Evolutionary conservation across 2,113 vertebrate genomes (phyloP).

Genomic region (Petrocephalus zakoni): DNA sequence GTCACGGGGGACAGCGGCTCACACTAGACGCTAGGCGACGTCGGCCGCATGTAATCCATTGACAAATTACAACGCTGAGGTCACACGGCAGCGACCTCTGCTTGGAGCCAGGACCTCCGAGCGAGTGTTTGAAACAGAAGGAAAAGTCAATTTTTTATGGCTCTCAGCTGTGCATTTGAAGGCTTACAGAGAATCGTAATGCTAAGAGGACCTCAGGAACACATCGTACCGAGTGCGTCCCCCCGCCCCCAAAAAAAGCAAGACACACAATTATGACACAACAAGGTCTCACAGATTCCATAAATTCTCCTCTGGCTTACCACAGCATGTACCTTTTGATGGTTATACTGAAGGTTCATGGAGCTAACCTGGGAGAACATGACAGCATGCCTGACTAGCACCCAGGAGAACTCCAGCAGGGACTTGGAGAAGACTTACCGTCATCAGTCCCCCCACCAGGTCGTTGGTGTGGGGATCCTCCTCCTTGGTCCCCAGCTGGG

Average conservation of each 20-base stretch:
- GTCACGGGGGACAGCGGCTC: background rate
- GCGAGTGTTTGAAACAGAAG: background rate
- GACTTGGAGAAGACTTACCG: conserved; percentile 59
- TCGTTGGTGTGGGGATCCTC: conserved; percentile 92
- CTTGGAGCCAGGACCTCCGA: background rate
- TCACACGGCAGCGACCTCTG: background rate
- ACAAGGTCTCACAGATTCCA: conserved; percentile 1
- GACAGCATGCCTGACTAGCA: background rate
- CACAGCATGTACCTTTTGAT: background rate
- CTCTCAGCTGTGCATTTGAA: background rate
- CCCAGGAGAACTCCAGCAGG: background rate
- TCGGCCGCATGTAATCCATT: background rate
- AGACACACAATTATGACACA: background rate
- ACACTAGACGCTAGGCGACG: background rate
- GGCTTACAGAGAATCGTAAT: background rate
- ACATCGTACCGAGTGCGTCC: background rate
- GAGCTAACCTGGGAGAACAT: background rate
- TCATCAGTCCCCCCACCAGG: conserved; percentile 91
- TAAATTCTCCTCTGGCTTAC: background rate
- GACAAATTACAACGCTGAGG: background rate
- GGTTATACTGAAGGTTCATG: background rate
- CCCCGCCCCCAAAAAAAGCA: background rate
- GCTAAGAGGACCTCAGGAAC: background rate
- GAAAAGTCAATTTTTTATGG: background rate
- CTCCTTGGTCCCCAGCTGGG: conserved; percentile 84